These are phyloP conservation scores for Acomys russatus DNA, from an alignment of 2,797 vertebrate species.

Conservation along the genomic window DNA sequence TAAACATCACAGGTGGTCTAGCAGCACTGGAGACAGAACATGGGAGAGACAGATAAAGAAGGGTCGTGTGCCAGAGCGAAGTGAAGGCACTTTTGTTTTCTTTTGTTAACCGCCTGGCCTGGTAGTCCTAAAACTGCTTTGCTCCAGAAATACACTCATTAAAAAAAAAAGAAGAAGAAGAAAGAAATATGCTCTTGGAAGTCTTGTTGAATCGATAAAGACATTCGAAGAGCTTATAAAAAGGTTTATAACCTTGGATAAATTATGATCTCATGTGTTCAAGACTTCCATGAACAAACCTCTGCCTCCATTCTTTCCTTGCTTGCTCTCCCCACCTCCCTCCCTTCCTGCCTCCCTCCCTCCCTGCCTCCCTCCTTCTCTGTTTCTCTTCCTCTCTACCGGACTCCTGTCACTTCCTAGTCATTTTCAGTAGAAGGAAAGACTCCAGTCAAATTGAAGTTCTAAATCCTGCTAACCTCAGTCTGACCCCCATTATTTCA, in stretches of 20 bases:
- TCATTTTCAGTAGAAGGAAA: conserved; percentile 52
- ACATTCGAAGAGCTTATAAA: not conserved
- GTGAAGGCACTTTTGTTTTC: not conserved
- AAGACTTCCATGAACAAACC: not conserved
- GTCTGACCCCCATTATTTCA: conserved; percentile 67
- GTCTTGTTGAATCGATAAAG: conserved; percentile 7
- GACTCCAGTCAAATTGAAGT: not conserved
- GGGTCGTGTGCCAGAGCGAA: not conserved
- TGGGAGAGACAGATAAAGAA: not conserved
- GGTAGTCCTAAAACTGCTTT: not conserved
- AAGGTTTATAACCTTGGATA: not conserved
- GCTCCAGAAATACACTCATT: not conserved
- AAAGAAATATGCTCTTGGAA: not conserved
- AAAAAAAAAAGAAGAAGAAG: too few species aligned
- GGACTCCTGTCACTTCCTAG: not conserved
- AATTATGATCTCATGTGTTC: not conserved
- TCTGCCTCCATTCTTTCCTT: not conserved
- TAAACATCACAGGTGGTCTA: not conserved
- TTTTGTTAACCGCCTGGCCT: not conserved
- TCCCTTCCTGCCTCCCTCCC: not conserved
- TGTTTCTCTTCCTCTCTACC: not conserved
- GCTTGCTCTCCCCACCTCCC: not conserved
- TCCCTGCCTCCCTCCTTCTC: not conserved
- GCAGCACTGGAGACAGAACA: not conserved
- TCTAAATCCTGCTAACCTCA: conserved; percentile 67